phyloP scores from a whole-genome alignment of 2,113 vertebrate genomes.

The Condylura cristata region DNA sequence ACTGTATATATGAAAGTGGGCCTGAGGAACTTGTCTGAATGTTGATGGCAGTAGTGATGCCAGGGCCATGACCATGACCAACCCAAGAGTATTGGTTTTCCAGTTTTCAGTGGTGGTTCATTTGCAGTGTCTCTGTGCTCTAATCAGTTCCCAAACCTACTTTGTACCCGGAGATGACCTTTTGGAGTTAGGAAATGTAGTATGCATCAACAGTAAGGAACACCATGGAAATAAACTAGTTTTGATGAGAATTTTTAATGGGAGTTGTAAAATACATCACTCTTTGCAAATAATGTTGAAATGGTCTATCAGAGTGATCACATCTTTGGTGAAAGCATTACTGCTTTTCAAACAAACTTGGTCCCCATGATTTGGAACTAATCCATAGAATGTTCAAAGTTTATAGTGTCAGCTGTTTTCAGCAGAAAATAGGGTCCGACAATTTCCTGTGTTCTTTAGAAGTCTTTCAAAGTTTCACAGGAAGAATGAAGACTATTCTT shows the following conservation, averaged over 20 bases:
- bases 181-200: not conserved
- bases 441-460: conserved; percentile 45
- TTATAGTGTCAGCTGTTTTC: not conserved
- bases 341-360: not conserved
- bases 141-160: not conserved
- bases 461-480: not conserved
- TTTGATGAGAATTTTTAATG: not conserved
- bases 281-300: not conserved
- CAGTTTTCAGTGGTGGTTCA: not conserved
- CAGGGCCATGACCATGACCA: not conserved
- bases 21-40: not conserved
- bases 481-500: conserved; percentile 61
- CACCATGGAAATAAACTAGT: not conserved
- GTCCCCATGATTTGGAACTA: not conserved
- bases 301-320: not conserved
- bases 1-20: not conserved
- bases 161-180: not conserved
- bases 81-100: not conserved
- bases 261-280: not conserved
- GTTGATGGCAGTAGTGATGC: not conserved
- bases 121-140: not conserved
- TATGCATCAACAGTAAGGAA: not conserved
- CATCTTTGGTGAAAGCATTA: not conserved
- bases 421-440: not conserved
- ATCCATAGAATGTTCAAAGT: not conserved